phyloP scores from a whole-genome alignment of 2,113 vertebrate species.

The Stegostoma tigrinum region DNA sequence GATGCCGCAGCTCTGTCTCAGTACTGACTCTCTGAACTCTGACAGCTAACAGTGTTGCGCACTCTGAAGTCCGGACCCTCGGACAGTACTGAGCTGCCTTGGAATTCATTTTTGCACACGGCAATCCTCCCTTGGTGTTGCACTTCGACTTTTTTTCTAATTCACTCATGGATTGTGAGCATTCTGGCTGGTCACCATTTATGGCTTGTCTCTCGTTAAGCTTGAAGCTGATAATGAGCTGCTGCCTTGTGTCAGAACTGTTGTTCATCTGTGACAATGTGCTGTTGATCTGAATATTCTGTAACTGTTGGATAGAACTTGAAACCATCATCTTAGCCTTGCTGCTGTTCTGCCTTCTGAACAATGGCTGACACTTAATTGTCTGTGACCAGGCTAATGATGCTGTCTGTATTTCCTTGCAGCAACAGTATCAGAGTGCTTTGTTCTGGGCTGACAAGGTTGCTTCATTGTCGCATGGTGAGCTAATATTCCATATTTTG shows the following conservation, averaged over 20 bases:
- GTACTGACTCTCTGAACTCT: not conserved
- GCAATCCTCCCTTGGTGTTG: not conserved
- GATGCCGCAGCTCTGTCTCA: not conserved
- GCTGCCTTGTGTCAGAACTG: too few relatives aligned
- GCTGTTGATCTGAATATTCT: not conserved
- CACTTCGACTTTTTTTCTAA: too few relatives aligned
- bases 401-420: slow-evolving; percentile 43
- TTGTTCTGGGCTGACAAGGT: slow-evolving; percentile 98
- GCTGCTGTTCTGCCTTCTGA: not conserved
- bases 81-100: not conserved
- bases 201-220: too few relatives aligned
- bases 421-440: slow-evolving; percentile 99
- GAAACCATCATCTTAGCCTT: not conserved
- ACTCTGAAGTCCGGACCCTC: not conserved
- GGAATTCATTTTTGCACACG: not conserved
- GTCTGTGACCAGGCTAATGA: not conserved
- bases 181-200: too few relatives aligned
- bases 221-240: too few relatives aligned
- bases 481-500: slow-evolving; percentile 46
- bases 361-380: not conserved
- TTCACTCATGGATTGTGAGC: too few relatives aligned
- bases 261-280: too few relatives aligned
- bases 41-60: not conserved
- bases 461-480: slow-evolving; percentile 89
- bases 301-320: not conserved